These are phyloP conservation scores for Gnathonemus longibarbis DNA, from an alignment of 2,113 vertebrate genomes.

Conservation along the genomic window DNA sequence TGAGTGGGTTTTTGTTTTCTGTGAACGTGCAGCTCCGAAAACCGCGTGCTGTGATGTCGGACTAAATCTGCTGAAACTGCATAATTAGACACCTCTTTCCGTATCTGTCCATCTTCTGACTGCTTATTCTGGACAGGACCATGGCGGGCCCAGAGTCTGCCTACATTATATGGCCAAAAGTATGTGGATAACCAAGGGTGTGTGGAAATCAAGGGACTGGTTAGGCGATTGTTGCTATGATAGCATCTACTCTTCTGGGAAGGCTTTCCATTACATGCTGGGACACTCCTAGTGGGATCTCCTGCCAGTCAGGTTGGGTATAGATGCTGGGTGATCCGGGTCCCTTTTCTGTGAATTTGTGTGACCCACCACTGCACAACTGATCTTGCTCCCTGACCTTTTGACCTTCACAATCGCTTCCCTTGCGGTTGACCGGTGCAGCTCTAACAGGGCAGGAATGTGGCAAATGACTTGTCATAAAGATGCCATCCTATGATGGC, in stretches of 20 bases:
- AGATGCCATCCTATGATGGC: not conserved
- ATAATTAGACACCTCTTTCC: not conserved
- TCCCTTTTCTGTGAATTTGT: not conserved
- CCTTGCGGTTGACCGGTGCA: not conserved
- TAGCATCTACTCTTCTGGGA: not conserved
- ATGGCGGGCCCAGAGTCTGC: not conserved
- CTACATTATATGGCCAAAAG: not conserved
- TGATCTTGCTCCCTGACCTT: not conserved
- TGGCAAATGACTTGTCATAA: not conserved
- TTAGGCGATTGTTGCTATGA: not conserved
- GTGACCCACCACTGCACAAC: not conserved
- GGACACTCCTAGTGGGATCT: not conserved
- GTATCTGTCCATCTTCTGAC: not conserved
- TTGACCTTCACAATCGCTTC: not conserved
- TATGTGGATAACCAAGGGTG: not conserved
- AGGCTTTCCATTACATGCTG: not conserved
- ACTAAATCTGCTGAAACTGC: not conserved
- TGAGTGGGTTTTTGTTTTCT: constrained; percentile 38
- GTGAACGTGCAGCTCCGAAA: not conserved
- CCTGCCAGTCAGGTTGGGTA: not conserved
- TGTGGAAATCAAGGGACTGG: not conserved
- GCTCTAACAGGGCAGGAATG: not conserved
- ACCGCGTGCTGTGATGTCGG: not conserved
- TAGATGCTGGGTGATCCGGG: not conserved
- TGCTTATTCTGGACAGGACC: not conserved